These are phyloP conservation scores for Mungos mungo DNA, from an alignment of 2,113 vertebrate genomes.

Conservation along the genomic window DNA sequence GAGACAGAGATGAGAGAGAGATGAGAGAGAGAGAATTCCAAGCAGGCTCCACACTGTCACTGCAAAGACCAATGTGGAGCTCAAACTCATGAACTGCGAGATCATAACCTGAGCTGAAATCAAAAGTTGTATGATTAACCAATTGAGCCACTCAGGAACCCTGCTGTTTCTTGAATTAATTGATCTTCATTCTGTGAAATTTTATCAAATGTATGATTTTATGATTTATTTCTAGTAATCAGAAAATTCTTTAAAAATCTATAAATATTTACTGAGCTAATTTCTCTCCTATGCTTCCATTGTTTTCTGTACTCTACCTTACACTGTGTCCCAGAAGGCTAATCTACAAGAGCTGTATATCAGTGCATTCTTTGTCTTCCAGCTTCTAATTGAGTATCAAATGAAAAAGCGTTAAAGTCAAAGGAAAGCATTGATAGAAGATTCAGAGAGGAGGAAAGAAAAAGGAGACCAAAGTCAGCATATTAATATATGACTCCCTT, in stretches of 20 bases:
- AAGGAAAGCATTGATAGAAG: background rate
- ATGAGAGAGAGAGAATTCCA: too few relatives aligned
- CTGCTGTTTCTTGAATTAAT: background rate
- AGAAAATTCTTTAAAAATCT: background rate
- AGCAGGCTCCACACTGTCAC: too few relatives aligned
- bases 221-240: background rate
- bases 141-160: too few relatives aligned
- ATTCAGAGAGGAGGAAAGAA: background rate
- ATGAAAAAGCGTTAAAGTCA: background rate
- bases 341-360: background rate
- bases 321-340: background rate
- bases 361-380: background rate
- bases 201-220: background rate
- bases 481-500: background rate
- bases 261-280: background rate
- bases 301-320: background rate
- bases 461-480: background rate
- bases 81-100: too few relatives aligned
- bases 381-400: background rate
- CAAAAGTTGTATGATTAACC: too few relatives aligned
- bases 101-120: too few relatives aligned
- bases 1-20: too few relatives aligned
- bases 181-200: background rate
- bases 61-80: too few relatives aligned
- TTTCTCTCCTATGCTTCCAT: background rate